Evolutionary conservation across 1,140 invertebrate genomes (phyloP), one percentile per base, ranked within the genome.

Genomic region (Heterodera carotae): DNA sequence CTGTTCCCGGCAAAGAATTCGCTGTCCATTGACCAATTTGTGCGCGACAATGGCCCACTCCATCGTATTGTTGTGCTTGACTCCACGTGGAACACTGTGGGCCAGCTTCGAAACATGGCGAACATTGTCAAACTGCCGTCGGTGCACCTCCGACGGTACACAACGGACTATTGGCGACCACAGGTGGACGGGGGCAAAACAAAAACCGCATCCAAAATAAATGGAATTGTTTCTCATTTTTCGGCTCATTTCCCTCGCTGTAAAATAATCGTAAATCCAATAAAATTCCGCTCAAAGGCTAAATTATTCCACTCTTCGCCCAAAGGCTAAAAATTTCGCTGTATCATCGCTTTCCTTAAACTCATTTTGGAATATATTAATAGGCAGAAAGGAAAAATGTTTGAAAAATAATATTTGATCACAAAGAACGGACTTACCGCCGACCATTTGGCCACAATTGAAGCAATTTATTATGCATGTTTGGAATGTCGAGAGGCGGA

Each of bases 381-480:
- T n/a, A n/a, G n/a, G n/a, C n/a, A n/a, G n/a, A n/a, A n/a, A n/a
- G n/a, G n/a, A n/a, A n/a, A n/a, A n/a, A n/a, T n/a, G n/a, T n/a
- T n/a, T n/a, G n/a, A n/a, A n/a, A n/a, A n/a, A n/a, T n/a, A 74
- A 73, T 70, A 31, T 22, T 36, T 36, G 5, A 15, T 60, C 8
- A 33, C 83, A 75, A 76, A 81, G 80, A 84, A 70, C 2, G 80
- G 80, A 12, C 75, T 85, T 36, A 39, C 76, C 25, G 67, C 81
- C 8, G 80, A 81, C 33, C 78, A 75, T 73, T 77, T 86, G 60
- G 85, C 85, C 27, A 86, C 85, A 39, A 87, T 86, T 7, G 85
- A 86, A 80, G 85, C 85, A 12, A 88, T 86, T 53, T 86, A 85
- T 36, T 86, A 86, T 68, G 86, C 85, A 3, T 36, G 84, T 34